Conservation (phyloP, 2,113 vertebrate genomes). For the Fulmarus glacialis region DNA sequence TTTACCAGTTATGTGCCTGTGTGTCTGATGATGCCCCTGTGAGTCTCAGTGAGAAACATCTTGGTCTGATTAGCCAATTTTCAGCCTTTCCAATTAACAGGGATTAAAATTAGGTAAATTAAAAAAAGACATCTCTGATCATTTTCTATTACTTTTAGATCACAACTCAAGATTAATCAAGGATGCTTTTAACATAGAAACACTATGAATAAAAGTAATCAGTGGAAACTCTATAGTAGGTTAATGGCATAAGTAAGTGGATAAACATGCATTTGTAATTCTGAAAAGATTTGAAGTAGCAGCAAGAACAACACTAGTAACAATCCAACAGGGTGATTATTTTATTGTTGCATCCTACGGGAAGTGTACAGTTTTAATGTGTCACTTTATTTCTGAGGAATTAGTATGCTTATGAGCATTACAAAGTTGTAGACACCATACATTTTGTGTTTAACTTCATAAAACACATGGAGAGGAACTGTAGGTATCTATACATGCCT, state of each 20-base stretch:
- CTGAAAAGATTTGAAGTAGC: neutral
- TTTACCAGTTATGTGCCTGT: neutral
- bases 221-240: neutral
- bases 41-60: neutral
- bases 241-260: neutral
- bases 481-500: neutral
- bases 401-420: neutral
- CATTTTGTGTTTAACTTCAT: neutral
- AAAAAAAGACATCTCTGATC: rapidly evolving
- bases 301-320: neutral
- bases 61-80: neutral
- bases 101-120: neutral
- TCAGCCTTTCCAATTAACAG: neutral
- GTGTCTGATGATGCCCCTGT: neutral
- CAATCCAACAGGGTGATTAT: neutral
- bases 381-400: neutral
- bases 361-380: neutral
- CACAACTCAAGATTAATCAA: neutral
- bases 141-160: neutral
- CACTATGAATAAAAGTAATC: neutral
- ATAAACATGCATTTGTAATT: neutral
- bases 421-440: neutral
- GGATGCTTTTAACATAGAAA: neutral
- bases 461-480: neutral
- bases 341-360: neutral